Conservation (phyloP, 2,113 vertebrate genomes). For the Corydoras maculifer region DNA sequence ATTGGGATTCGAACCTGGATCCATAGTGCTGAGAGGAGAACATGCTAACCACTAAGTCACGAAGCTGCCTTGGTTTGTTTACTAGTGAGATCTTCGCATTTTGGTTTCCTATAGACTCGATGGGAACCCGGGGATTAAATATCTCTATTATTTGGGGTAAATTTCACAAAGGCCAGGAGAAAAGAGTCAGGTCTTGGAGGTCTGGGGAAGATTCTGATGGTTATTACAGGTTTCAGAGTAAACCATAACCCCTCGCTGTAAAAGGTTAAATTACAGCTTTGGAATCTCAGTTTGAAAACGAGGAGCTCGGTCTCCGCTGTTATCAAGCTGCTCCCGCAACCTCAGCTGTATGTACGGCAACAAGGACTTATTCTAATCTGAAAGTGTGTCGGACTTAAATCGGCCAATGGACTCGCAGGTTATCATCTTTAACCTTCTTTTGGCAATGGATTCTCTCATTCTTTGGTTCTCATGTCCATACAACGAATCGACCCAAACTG, state of each 20-base stretch:
- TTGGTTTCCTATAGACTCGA: no score
- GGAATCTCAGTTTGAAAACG: constrained; percentile 54
- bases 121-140: no score
- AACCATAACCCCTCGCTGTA: constrained; percentile 26
- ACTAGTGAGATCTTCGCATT: no score
- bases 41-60: no score
- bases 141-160: no score
- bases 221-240: constrained; percentile 56
- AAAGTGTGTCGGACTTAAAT: constrained; percentile 48
- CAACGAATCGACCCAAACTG: background rate
- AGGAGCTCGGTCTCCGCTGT: constrained; percentile 46
- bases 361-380: constrained; percentile 17
- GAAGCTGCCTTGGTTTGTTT: constrained; percentile 23
- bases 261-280: constrained; percentile 38
- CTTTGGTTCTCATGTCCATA: background rate
- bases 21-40: no score
- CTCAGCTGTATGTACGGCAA: constrained; percentile 10
- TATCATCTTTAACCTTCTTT: background rate
- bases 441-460: background rate
- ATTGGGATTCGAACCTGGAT: no score
- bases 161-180: no score
- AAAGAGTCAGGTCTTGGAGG: no score
- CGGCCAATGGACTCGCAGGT: constrained; percentile 16
- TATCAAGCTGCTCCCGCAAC: constrained; percentile 10
- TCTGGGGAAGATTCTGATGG: constrained; percentile 34